Evolutionary conservation across 2,113 vertebrate species (phyloP), one percentile per base, ranked within the genome.

Genomic region (Colaptes auratus): DNA sequence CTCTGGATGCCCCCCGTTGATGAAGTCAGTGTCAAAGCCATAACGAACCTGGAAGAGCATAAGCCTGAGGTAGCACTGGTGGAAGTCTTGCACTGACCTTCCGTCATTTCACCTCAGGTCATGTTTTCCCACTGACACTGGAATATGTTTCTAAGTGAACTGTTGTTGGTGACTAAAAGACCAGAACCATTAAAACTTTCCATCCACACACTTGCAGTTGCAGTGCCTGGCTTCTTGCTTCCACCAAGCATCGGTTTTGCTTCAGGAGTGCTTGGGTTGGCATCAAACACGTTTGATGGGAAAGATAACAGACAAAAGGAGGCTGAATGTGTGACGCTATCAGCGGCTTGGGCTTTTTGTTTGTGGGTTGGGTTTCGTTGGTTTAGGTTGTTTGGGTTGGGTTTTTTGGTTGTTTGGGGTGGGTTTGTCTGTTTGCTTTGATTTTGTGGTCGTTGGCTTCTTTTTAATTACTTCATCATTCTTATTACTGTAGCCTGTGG

Each of bases 211-310:
- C 1, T 46, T 52, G 3, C 1, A 25, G 63, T 84, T 75, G 55
- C 28, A 50, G 76, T 55, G 4, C 12, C 0, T 42, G 73, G 83
- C 6, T 0, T 0, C 31, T 33, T 79, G 46, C 53, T 55, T 44
- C 6, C 11, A 23, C 17, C 5, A 76, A 59, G 25, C 0, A 86
- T 69, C 70, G 69, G 42, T 56, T 67, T 1, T 73, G 11, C 8
- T 50, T 67, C 39, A 73, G 8, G 60, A 61, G 50, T 42, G 1
- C 14, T 52, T 23, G 5, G 7, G 9, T 55, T 81, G 63, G 2
- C 3, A 42, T 36, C n/a, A 50, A 73, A 35, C 11, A 55, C 3
- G 24, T 55, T 80, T 58, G 21, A 31, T 28, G 48, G 5, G 61
- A 75, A 72, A 70, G 3, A 56, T 12, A 25, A 59, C 16, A 31